These are phyloP conservation scores for Ormia ochracea DNA, from an alignment of 2,888 invertebrate genomes.

Conservation along the genomic window DNA sequence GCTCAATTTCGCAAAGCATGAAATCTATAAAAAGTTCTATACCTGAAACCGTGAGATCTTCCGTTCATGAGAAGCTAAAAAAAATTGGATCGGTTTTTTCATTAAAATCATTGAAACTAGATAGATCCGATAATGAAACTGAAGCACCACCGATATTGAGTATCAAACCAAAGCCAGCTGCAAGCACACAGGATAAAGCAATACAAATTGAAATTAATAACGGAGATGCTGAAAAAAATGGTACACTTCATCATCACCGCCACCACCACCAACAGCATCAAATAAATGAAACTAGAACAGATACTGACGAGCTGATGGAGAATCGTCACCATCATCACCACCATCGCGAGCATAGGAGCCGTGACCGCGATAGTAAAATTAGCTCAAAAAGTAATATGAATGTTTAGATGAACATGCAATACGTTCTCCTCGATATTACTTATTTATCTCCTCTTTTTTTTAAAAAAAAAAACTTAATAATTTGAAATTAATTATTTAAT, in stretches of 20 bases:
- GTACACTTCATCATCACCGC: neutral
- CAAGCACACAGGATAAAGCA: conserved; percentile 64
- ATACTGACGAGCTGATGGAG: conserved; percentile 29
- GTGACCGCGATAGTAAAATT: conserved; percentile 52
- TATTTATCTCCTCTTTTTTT: too few species aligned
- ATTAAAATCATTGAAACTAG: conserved; percentile 68
- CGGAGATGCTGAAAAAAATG: neutral
- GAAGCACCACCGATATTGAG: conserved; percentile 27
- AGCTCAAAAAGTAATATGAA: conserved; percentile 52
- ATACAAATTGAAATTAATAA: conserved; percentile 37
- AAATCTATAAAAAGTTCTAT: conserved; percentile 69
- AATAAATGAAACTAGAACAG: conserved; percentile 21
- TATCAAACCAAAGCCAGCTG: neutral
- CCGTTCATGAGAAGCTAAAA: conserved; percentile 70
- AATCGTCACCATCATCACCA: conserved; percentile 67
- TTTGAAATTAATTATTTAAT: too few species aligned
- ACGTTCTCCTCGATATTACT: too few species aligned
- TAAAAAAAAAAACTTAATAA: too few species aligned
- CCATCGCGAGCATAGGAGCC: conserved; percentile 34
- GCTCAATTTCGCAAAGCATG: conserved; percentile 67
- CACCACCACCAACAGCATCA: conserved; percentile 44
- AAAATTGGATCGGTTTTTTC: conserved; percentile 76
- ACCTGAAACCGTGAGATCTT: conserved; percentile 66
- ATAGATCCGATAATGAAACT: conserved; percentile 60
- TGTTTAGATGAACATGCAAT: too few species aligned